Evolutionary conservation across 2,113 vertebrate species (phyloP).

Genomic region (Zingel zingel): DNA sequence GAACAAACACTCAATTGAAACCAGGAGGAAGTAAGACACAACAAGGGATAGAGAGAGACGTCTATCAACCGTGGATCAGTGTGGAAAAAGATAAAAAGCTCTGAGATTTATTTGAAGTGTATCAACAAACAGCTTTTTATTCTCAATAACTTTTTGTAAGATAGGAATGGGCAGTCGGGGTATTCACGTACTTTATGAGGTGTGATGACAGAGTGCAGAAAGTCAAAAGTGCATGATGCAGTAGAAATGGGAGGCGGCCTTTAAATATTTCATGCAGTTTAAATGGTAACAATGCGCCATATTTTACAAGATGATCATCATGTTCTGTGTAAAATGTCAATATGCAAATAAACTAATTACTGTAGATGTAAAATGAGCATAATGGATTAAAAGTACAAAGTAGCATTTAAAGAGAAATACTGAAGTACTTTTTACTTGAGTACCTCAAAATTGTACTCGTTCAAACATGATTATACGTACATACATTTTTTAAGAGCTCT

Average conservation of each 20-base stretch:
- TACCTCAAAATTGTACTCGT: no score
- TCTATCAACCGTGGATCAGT: conserved; percentile 42
- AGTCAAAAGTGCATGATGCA: background rate
- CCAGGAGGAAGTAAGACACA: conserved; percentile 47
- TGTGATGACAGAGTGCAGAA: background rate
- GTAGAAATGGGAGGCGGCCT: background rate
- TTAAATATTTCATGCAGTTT: no score
- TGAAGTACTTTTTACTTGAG: no score
- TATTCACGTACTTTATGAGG: conserved; percentile 22
- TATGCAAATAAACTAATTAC: no score
- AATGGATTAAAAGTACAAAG: no score
- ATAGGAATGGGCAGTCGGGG: background rate
- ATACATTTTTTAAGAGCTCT: no score
- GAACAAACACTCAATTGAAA: conserved; percentile 58
- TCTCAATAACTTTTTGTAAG: background rate
- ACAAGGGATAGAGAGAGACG: conserved; percentile 8
- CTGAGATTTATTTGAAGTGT: conserved; percentile 22
- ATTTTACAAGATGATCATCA: background rate
- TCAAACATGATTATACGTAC: no score
- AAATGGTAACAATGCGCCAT: background rate
- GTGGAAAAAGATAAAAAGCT: conserved; percentile 27
- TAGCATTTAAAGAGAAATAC: no score
- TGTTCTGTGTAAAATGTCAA: background rate
- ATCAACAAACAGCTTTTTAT: conserved; percentile 25
- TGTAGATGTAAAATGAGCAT: no score